phyloP scores from a whole-genome alignment of 2,888 invertebrate species.

The Heliconius ethilla region DNA sequence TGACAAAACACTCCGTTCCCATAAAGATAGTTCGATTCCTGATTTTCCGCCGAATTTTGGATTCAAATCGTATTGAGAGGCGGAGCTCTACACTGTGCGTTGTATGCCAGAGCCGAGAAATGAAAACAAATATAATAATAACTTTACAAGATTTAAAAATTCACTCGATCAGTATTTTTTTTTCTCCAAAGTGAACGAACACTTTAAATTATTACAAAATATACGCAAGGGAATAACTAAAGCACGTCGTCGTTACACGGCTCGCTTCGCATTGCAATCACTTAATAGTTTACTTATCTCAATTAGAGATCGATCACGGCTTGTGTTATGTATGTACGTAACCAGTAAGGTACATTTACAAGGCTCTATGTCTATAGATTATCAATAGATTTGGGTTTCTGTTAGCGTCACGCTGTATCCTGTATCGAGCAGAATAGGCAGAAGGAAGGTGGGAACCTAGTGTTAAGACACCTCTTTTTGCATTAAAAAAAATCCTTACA shows the following conservation, averaged over 20 bases:
- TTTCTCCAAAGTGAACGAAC: neutral
- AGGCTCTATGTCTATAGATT: neutral
- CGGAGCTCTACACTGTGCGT: neutral
- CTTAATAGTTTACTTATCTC: slow-evolving; percentile 30
- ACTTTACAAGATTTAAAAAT: too few species aligned
- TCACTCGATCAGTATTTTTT: neutral
- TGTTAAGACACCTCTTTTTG: neutral
- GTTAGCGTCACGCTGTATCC: neutral
- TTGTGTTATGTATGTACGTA: neutral
- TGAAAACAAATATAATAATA: neutral
- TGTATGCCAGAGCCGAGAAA: neutral
- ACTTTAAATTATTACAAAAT: slow-evolving; percentile 17
- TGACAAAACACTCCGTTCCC: too few species aligned
- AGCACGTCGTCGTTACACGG: slow-evolving; percentile 26
- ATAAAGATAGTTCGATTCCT: neutral
- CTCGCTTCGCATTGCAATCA: slow-evolving; percentile 27
- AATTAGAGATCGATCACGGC: slow-evolving; percentile 23
- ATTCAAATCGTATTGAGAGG: neutral
- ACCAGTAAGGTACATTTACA: neutral
- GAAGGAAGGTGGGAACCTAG: neutral
- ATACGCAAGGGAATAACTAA: slow-evolving; percentile 3
- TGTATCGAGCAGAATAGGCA: neutral
- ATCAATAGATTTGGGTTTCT: neutral
- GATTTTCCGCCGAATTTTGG: neutral
- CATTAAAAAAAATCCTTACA: neutral